A percentile compares a stretch with the other conserved stretches of the same genome.
These are phyloP conservation scores for Tyrannus savana DNA, from an alignment of 2,113 vertebrate species.

Conservation along the genomic window DNA sequence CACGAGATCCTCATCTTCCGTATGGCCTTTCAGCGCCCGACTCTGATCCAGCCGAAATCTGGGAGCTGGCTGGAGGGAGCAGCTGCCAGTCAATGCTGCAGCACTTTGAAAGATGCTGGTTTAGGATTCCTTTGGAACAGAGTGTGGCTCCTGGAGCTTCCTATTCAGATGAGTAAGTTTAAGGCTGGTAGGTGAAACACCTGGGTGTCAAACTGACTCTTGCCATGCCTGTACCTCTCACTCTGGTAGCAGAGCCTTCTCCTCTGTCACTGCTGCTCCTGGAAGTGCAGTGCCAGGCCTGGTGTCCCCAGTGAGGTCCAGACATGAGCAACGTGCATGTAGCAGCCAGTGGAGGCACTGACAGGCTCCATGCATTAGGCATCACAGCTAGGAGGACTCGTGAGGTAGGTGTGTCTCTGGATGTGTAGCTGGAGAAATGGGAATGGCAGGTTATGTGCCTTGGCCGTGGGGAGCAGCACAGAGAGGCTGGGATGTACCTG, in stretches of 20 bases:
- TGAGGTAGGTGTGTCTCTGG: background rate
- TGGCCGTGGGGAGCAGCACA: background rate
- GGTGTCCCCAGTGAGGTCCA: background rate
- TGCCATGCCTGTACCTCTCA: background rate
- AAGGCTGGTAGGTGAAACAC: background rate
- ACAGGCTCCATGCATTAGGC: accelerated
- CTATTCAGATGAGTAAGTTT: background rate
- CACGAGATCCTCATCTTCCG: background rate
- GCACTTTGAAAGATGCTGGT: background rate
- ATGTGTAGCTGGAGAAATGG: background rate
- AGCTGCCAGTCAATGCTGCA: background rate
- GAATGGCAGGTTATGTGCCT: background rate
- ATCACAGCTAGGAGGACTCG: background rate
- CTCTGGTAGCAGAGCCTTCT: background rate
- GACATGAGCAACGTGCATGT: accelerated
- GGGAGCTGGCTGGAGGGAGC: background rate
- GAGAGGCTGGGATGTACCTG: background rate
- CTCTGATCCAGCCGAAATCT: background rate
- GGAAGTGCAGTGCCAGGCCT: background rate
- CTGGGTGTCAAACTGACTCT: background rate
- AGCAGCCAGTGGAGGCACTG: background rate
- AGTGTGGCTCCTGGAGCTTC: background rate
- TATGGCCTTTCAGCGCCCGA: background rate
- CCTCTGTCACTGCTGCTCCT: background rate
- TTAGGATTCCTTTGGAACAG: background rate